A percentile compares a stretch with the other conserved stretches of the same genome.
Conservation (phyloP, 2,113 vertebrate species). For the Rhinopomastus cyanomelas region DNA sequence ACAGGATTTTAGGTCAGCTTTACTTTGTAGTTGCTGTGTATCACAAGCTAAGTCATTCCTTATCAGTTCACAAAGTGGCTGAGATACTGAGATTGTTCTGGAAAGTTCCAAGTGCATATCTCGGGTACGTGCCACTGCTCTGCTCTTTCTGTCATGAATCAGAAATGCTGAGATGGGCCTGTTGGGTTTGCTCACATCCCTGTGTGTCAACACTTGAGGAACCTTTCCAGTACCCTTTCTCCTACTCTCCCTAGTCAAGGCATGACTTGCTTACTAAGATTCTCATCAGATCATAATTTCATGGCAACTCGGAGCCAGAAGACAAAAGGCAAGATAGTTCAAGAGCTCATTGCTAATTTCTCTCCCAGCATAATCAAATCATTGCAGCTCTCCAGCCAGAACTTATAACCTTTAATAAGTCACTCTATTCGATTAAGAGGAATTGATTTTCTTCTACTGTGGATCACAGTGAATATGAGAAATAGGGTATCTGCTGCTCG, state of each 20-base stretch:
- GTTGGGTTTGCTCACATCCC: conserved; percentile 42
- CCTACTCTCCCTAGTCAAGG: conserved; percentile 64
- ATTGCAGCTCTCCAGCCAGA: conserved; percentile 73
- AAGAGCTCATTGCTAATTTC: conserved; percentile 77
- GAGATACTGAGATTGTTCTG: neutral
- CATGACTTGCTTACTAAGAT: conserved; percentile 71
- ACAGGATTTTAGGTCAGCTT: neutral
- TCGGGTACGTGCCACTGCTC: neutral
- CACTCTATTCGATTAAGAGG: conserved; percentile 86
- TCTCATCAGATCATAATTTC: conserved; percentile 73
- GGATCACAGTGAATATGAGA: conserved; percentile 86
- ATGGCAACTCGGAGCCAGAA: conserved; percentile 67
- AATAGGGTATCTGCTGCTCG: conserved; percentile 75
- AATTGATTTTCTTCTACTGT: conserved; percentile 82
- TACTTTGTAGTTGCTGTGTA: neutral
- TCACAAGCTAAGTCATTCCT: neutral
- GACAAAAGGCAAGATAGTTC: conserved; percentile 72
- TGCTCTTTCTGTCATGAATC: conserved; percentile 19
- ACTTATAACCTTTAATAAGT: conserved; percentile 88
- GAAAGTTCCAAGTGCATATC: neutral
- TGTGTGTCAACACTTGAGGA: conserved; percentile 58
- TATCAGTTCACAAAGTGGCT: neutral
- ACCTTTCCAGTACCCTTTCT: conserved; percentile 57
- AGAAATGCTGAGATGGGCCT: neutral
- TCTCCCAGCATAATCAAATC: conserved; percentile 80